Evolutionary conservation across 2,888 invertebrate genomes (phyloP).

Genomic region (Volucella zonaria): DNA sequence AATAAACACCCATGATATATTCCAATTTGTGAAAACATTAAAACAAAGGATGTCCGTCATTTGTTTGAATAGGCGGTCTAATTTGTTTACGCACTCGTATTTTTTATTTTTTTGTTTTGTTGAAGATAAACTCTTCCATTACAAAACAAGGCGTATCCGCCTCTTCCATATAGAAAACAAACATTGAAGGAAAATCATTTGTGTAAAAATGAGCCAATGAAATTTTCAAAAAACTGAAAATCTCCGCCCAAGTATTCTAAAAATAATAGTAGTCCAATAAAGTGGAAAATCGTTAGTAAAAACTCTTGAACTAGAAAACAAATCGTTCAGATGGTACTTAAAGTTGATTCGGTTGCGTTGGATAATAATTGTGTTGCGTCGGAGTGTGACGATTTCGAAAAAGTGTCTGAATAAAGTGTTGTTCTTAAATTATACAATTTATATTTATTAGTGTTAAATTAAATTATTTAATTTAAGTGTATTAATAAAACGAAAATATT

Average conservation of each 20-base stretch:
- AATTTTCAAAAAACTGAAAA: slow-evolving; percentile 23
- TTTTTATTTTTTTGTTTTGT: not conserved
- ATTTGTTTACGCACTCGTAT: slow-evolving; percentile 38
- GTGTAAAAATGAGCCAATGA: slow-evolving; percentile 42
- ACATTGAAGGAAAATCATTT: slow-evolving; percentile 39
- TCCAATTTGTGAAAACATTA: slow-evolving; percentile 15
- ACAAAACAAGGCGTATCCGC: slow-evolving; percentile 49
- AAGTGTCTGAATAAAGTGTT: slow-evolving; percentile 17
- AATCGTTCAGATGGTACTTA: slow-evolving; percentile 73
- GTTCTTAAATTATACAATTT: not conserved
- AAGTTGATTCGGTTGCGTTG: slow-evolving; percentile 66
- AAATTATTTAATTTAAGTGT: slow-evolving; percentile 1
- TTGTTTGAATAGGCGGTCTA: slow-evolving; percentile 48
- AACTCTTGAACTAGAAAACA: slow-evolving; percentile 71
- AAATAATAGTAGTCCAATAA: slow-evolving; percentile 78
- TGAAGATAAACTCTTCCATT: slow-evolving; percentile 21
- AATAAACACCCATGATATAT: slow-evolving; percentile 28
- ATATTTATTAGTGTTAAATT: not conserved
- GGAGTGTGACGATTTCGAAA: slow-evolving; percentile 18
- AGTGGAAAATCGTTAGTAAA: slow-evolving; percentile 63
- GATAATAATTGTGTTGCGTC: slow-evolving; percentile 9
- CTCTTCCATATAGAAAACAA: slow-evolving; percentile 10
- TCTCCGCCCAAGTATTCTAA: slow-evolving; percentile 80
- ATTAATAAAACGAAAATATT: not conserved
- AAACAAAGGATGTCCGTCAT: slow-evolving; percentile 39